Evolutionary conservation across 2,888 invertebrate species (phyloP), one percentile per base, ranked within the genome.

Genomic region (Philopedon plagiatum): DNA sequence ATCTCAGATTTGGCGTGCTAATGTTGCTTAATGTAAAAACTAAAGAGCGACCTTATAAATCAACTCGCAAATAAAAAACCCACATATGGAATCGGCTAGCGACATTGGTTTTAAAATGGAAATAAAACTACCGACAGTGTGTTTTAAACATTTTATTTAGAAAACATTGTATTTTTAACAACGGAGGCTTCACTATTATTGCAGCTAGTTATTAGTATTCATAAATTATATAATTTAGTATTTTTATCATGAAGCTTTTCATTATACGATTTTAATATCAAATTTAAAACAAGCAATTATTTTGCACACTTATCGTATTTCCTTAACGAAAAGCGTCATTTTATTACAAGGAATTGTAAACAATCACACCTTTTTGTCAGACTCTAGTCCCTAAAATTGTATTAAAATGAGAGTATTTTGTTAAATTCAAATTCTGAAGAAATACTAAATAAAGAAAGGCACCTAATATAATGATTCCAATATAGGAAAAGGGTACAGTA

Each of bases 101-200:
- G 76, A 69, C 76, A 78, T 76, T 77, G 77, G 68, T 37, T 76
- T 76, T 65, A 74, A 77, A 76, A 76, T 74, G 76, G 76, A 74
- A 77, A 76, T 76, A 75, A 78, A 77, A 74, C 56, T 67, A 74
- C 19, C n/a, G 39, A 41, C 23, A 66, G 60, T 39, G 57, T 69
- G 70, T 60, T 72, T 57, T 66, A 64, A 73, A 72, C 65, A 64
- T 68, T 76, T 75, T 75, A 75, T 77, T 76, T 75, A 75, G 65
- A 66, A 61, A 76, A 66, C 54, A 71, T 65, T 72, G 67, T 46
- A 46, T 21, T 58, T 15, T 57, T 58, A 66, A 73, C 70, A 75
- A 74, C 69, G 66, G 71, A 71, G 56, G 61, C 62, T 56, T 58
- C 39, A 56, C 23, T 34, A 63, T 51, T 37, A 29, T 18, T 37